Base-by-base conservation (phyloP, 2,888 invertebrate species). In the Tenthredo notha region DNA sequence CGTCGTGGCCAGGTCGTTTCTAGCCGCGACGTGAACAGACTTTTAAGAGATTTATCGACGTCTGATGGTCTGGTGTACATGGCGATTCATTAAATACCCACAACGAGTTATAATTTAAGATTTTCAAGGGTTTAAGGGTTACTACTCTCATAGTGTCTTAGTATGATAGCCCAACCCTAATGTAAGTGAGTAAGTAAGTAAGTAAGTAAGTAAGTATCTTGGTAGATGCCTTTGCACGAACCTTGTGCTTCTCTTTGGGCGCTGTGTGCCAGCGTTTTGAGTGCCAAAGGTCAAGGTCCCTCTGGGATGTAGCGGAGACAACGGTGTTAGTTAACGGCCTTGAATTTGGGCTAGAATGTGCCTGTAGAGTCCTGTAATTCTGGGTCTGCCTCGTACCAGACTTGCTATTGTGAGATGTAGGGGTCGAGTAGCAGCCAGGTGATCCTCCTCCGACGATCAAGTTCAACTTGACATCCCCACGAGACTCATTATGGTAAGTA, bases 171-270 rank as follows among this genome's bases (percentile, higher is more conserved):
- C 43, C 43, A 15, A 3, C 25, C 21, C 18, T 29, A 37, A 70
- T 61, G 12, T 61, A 25, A 61, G 61, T 25, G 21, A 61, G 50
- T 50, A 50, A 50, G 58, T 58, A 58, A 58, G 58, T 54, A 54
- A 54, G 54, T 58, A 58, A 58, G 58, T 58, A 58, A 3, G 10
- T 61, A 61, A 61, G 25, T 80, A 61, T 25, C 18, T 29, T 25
- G 37, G 80, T 40, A 29, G 47, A 77, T 50, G 21, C 10, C 40
- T 4, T 43, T 40, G n/a, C 77, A 77, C 80, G 29, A 33, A 95
- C 95, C 94, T 95, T 94, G 90, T 95, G 95, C 89, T 95, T 95
- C 88, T 95, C 95, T 88, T 95, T 94, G 0, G 95, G 95, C 10
- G 95, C 94, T 5, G 95, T 95, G 88, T 95, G 95, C 92, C 95